phyloP scores from a whole-genome alignment of 2,113 vertebrate genomes.

The Siniperca chuatsi region DNA sequence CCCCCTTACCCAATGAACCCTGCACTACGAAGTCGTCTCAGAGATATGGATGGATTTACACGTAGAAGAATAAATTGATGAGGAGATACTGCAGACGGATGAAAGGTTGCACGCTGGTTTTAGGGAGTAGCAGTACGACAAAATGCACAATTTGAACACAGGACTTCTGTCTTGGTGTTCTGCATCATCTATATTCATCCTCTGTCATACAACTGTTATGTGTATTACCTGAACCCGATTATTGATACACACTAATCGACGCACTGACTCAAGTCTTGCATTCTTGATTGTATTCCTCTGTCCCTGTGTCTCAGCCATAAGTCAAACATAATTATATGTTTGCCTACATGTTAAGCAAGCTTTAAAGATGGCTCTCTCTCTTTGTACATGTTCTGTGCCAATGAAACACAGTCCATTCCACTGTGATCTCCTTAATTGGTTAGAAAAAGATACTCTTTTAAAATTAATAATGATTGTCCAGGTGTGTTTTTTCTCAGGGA shows the following conservation, averaged over 20 bases:
- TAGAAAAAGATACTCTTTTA: neutral
- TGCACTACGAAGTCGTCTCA: conserved; percentile 41
- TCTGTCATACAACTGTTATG: neutral
- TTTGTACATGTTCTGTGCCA: conserved; percentile 23
- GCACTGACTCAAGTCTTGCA: conserved; percentile 34
- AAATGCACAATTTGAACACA: neutral
- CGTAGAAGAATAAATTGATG: neutral
- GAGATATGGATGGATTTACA: conserved; percentile 9
- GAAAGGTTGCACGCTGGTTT: neutral
- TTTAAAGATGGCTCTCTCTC: conserved; percentile 40
- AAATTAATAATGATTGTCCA: conserved; percentile 28
- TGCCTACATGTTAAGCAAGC: neutral
- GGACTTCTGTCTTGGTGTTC: neutral
- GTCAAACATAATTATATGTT: neutral
- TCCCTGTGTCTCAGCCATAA: neutral
- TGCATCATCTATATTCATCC: neutral
- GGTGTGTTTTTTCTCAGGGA: conserved; percentile 42
- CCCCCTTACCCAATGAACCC: conserved; percentile 10
- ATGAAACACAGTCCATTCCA: neutral
- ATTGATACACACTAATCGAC: conserved; percentile 16
- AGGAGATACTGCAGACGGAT: neutral
- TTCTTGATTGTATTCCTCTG: conserved; percentile 20
- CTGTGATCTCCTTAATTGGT: conserved; percentile 11
- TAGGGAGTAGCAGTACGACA: neutral
- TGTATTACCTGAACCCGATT: conserved; percentile 6